Evolutionary conservation across 1,140 invertebrate species (phyloP).

Genomic region (Polypedilum pembai): DNA sequence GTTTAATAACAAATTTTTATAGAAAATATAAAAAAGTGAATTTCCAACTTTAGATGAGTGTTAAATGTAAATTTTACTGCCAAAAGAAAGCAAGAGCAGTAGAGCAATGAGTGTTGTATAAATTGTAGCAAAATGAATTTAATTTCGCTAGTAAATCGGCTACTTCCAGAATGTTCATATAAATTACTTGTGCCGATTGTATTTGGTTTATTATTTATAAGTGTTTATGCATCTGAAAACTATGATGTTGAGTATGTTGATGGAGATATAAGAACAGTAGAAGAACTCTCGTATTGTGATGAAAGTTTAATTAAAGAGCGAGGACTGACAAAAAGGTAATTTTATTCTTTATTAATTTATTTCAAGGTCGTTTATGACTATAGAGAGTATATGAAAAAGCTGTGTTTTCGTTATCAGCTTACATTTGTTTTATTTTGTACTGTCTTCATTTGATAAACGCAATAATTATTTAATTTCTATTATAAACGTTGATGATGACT

Average conservation of each 20-base stretch:
- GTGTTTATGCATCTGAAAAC: background rate
- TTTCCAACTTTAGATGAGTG: background rate
- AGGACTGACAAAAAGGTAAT: background rate
- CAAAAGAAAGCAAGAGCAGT: background rate
- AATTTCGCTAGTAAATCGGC: background rate
- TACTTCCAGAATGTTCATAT: background rate
- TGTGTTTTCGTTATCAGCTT: background rate
- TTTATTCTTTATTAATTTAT: background rate
- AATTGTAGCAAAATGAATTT: background rate
- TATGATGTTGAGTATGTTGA: background rate
- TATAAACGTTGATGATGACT: no score
- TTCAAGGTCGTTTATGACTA: slow-evolving; percentile 15
- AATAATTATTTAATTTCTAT: background rate
- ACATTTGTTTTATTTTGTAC: background rate
- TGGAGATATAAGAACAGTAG: background rate
- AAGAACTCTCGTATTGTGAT: background rate
- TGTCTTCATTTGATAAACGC: background rate
- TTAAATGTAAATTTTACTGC: background rate
- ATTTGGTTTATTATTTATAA: background rate
- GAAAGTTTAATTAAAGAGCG: background rate
- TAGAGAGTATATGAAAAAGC: background rate
- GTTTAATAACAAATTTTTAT: no score
- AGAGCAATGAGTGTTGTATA: background rate
- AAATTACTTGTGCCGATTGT: background rate
- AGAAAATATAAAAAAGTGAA: background rate